Percentiles rank a stretch among this genome's conserved stretches.
Conservation (phyloP, 2,888 invertebrate species). For the Erebia palarica region DNA sequence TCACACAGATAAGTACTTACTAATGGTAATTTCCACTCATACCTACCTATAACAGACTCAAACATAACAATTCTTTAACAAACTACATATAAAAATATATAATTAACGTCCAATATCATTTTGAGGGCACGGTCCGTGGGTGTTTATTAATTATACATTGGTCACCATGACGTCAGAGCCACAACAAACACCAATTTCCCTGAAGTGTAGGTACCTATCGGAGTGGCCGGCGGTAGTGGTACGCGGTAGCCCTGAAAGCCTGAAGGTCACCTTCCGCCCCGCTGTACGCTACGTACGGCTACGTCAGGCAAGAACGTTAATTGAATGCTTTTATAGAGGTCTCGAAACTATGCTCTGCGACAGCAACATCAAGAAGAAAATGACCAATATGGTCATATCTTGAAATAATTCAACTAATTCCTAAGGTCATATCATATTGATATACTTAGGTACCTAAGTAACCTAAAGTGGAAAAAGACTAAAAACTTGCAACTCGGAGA, state of each 20-base stretch:
- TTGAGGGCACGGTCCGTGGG: constrained; percentile 20
- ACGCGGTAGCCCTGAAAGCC: constrained; percentile 27
- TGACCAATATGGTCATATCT: no score
- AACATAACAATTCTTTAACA: not conserved
- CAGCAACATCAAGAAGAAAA: no score
- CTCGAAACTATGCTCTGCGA: no score
- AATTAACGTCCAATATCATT: constrained; percentile 18
- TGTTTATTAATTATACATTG: constrained; percentile 21
- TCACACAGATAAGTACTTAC: no score
- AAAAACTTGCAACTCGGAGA: no score
- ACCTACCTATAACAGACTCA: not conserved
- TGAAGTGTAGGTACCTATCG: constrained; percentile 23
- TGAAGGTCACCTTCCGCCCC: constrained; percentile 22
- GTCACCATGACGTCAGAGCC: constrained; percentile 35
- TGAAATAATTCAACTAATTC: no score
- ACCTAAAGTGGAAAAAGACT: no score
- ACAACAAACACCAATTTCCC: constrained; percentile 35
- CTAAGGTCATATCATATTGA: no score
- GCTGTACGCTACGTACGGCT: not conserved
- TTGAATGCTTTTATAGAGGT: no score
- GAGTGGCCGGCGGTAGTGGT: not conserved
- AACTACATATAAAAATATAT: not conserved
- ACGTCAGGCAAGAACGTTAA: not conserved
- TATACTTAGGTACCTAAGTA: no score
- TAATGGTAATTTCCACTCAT: not conserved